Conservation (phyloP, 2,113 vertebrate species). For the Saccopteryx bilineata region DNA sequence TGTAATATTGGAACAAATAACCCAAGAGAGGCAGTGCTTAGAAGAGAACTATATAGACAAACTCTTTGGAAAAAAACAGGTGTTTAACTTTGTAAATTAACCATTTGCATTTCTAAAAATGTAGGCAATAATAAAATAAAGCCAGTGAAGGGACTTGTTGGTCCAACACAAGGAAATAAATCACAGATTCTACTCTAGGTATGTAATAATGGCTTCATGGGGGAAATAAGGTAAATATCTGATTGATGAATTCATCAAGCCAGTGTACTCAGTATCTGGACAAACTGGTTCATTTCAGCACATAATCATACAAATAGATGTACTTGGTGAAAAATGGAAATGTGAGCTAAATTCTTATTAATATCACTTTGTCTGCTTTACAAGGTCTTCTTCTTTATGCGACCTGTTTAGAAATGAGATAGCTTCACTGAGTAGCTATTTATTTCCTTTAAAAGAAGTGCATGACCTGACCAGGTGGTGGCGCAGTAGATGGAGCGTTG, state of each 20-base stretch:
- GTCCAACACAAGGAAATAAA: conserved; percentile 15
- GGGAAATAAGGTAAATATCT: background rate
- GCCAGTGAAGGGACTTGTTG: background rate
- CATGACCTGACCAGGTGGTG: background rate
- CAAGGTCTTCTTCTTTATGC: background rate
- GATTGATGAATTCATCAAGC: background rate
- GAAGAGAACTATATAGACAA: background rate
- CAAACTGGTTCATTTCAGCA: background rate
- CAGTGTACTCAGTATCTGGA: background rate
- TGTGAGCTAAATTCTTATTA: conserved; percentile 67
- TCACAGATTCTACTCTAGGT: background rate
- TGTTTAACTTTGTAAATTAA: conserved; percentile 17
- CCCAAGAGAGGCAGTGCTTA: background rate
- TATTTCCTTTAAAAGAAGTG: conserved; percentile 46
- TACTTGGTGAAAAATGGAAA: conserved; percentile 71
- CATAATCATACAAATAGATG: conserved; percentile 66
- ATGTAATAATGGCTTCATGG: background rate
- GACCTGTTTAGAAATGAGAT: conserved; percentile 42
- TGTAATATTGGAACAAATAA: conserved; percentile 6
- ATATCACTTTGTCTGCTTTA: conserved; percentile 63
- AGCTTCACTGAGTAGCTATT: background rate
- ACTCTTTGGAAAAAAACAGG: conserved; percentile 3
- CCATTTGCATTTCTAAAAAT: background rate
- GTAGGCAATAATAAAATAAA: background rate
- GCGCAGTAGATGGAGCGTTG: too few relatives aligned